phyloP scores from a whole-genome alignment of 2,888 invertebrate species.

The Sepiola atlantica region DNA sequence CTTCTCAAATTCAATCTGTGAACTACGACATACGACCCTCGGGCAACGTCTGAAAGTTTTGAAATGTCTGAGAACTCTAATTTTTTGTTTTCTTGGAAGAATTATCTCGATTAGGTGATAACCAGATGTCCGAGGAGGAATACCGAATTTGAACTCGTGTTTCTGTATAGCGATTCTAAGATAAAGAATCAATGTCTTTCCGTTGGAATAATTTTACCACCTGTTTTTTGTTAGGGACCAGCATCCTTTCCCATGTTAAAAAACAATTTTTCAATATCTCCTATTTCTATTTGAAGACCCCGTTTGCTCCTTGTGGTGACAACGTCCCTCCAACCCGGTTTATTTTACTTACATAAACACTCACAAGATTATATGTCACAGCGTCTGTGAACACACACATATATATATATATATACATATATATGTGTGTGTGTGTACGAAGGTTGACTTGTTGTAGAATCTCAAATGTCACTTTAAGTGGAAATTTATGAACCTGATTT shows the following conservation, averaged over 20 bases:
- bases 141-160: neutral
- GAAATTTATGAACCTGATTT: neutral
- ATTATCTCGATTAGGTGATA: neutral
- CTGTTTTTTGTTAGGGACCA: neutral
- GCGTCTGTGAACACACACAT: too few relatives aligned
- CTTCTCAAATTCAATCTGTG: too few relatives aligned
- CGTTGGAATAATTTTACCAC: neutral
- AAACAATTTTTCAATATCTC: neutral
- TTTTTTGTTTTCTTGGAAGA: neutral
- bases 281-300: neutral
- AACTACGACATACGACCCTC: too few relatives aligned
- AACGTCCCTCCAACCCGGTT: neutral
- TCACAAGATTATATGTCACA: too few relatives aligned
- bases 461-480: neutral
- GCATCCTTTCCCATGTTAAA: neutral
- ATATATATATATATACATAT: too few relatives aligned
- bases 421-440: neutral
- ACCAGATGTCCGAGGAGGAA: neutral
- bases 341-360: too few relatives aligned
- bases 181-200: neutral
- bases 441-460: neutral
- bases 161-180: neutral
- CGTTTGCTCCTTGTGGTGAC: neutral
- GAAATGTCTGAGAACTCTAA: neutral
- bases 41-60: too few relatives aligned